phyloP scores from a whole-genome alignment of 2,113 vertebrate species.

The Pteropus alecto region DNA sequence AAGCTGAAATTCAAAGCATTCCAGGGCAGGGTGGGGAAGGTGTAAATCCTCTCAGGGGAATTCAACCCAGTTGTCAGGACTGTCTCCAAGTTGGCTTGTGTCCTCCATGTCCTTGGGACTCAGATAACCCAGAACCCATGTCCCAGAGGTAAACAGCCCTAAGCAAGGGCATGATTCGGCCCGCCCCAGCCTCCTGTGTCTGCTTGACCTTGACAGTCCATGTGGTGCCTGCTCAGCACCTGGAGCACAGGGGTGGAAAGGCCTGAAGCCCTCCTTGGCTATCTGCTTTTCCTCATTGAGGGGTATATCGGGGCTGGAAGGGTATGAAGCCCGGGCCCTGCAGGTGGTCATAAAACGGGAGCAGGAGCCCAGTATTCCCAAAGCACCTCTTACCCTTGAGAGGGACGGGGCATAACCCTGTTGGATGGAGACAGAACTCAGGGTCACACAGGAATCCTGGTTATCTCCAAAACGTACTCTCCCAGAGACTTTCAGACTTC shows the following conservation, averaged over 20 bases:
- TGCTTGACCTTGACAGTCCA: conserved; percentile 43
- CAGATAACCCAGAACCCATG: conserved; percentile 52
- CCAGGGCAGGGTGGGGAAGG: not conserved
- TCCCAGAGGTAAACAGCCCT: conserved; percentile 43
- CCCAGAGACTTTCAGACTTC: not conserved
- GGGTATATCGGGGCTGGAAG: not conserved
- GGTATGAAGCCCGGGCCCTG: not conserved
- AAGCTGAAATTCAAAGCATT: conserved; percentile 36
- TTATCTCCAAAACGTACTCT: not conserved
- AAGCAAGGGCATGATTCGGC: not conserved
- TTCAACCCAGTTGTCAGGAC: conserved; percentile 7
- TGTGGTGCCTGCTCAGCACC: not conserved
- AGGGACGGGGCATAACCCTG: accelerated
- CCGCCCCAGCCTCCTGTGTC: not conserved
- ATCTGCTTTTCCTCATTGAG: not conserved
- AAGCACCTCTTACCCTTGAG: not conserved
- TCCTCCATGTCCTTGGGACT: conserved; percentile 50
- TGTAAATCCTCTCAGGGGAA: not conserved
- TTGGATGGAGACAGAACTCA: not conserved
- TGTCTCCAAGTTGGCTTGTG: not conserved
- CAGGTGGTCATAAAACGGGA: not conserved
- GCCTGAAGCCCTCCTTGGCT: too few relatives aligned
- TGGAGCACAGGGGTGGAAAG: not conserved
- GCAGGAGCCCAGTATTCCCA: not conserved
- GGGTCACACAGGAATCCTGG: not conserved